Base-by-base conservation (phyloP, 2,113 vertebrate genomes). In the Cephalopholis sonnerati region DNA sequence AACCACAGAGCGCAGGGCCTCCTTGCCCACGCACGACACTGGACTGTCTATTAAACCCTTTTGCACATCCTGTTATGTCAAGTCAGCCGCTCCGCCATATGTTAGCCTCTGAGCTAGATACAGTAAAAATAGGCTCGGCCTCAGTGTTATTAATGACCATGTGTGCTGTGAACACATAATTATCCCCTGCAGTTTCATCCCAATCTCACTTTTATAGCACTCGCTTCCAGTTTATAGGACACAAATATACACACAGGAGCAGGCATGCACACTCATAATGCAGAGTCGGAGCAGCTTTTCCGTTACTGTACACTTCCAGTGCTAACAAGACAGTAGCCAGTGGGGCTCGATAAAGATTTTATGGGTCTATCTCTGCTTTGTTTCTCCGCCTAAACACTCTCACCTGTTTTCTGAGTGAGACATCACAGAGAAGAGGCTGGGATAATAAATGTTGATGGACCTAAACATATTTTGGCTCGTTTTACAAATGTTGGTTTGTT, bases 91-190 rank as follows among this genome's bases (percentile, higher is more conserved):
- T 74, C 58, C 50, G 58, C 88, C 89, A 90, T 87, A 84, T 91
- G 91, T 92, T 82, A 55, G 70, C 89, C 91, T 87, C 71, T 62
- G 79, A 91, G 90, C 89, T 9, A 77, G 50, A 71, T 54, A 69
- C 81, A 73, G 87, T 88, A 86, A 87, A 86, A 83, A 66, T 36
- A 70, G 72, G 54, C 70, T 64, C n/a, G 62, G 63, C 32, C 72
- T 70, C 27, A 0, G 62, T 76, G 68, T 82, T 83, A 83, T 79
- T 88, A 88, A 90, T 83, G 69, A 81, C 71, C 83, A 77, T 72
- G 80, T 86, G 90, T 77, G 82, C 83, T 70, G 77, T 57, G 85
- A 88, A 85, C 84, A 75, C 54, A 67, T 84, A 89, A 93, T 92
- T 85, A 92, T 82, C 32, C 77, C 70, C 78, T 79, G 71, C 82